These are phyloP conservation scores for Eumeta japonica DNA, from an alignment of 1,140 invertebrate species.

Conservation along the genomic window DNA sequence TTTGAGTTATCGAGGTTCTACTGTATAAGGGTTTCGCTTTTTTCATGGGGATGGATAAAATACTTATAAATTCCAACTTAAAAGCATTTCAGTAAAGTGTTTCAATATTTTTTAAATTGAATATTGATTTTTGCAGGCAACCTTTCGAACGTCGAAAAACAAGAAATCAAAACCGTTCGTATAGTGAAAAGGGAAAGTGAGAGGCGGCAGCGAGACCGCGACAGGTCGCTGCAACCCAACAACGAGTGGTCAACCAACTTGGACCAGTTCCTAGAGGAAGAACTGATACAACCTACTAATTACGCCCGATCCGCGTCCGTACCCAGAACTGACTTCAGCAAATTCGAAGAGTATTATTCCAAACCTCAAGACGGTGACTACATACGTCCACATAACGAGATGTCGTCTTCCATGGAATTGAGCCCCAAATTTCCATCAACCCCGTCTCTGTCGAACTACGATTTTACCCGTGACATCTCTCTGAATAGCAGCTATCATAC, in stretches of 20 bases:
- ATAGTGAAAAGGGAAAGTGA: slow-evolving; percentile 92
- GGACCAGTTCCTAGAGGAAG: slow-evolving; percentile 61
- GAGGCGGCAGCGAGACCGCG: slow-evolving; percentile 73
- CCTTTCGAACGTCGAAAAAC: slow-evolving; percentile 77
- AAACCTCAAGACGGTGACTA: slow-evolving; percentile 15
- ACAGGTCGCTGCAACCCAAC: slow-evolving; percentile 55
- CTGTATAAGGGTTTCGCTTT: too few relatives aligned
- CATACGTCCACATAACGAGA: background rate
- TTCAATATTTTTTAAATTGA: too few relatives aligned
- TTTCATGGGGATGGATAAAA: too few relatives aligned
- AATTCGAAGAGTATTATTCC: slow-evolving; percentile 38
- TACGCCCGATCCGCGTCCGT: slow-evolving; percentile 40
- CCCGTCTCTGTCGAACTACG: slow-evolving; percentile 48
- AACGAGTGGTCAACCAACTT: slow-evolving; percentile 50
- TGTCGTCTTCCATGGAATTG: slow-evolving; percentile 24
- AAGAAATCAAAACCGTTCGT: slow-evolving; percentile 88
- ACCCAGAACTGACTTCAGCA: slow-evolving; percentile 37
- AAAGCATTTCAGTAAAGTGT: too few relatives aligned
- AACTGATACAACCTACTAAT: slow-evolving; percentile 33
- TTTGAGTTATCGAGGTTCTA: too few relatives aligned
- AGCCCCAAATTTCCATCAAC: slow-evolving; percentile 48
- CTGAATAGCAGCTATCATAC: slow-evolving; percentile 43
- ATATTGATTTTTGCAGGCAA: slow-evolving; percentile 65
- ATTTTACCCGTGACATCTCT: slow-evolving; percentile 40
- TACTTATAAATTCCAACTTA: too few relatives aligned